Evolutionary conservation across 2,113 vertebrate species (phyloP).

Genomic region (Dasypus novemcinctus): DNA sequence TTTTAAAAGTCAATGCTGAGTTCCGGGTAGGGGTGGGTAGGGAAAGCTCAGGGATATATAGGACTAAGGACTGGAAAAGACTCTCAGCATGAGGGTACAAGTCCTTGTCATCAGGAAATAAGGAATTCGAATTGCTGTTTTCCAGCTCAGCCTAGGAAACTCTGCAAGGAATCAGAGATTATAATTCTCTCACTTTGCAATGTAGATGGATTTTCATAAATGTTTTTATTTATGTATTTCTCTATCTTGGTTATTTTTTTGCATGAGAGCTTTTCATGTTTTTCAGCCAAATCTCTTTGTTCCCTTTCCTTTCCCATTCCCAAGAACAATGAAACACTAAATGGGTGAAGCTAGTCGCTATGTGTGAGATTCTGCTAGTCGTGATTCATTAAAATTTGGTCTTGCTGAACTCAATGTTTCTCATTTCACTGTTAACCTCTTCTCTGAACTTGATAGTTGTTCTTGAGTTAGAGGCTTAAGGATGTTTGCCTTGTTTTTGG

Average conservation of each 20-base stretch:
- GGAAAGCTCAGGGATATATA: neutral
- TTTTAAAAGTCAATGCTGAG: neutral
- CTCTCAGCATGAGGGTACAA: neutral
- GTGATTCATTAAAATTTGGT: neutral
- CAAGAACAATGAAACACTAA: neutral
- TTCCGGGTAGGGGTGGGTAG: neutral
- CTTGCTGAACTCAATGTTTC: neutral
- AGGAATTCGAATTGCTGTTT: neutral
- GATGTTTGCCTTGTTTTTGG: neutral
- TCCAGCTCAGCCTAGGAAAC: neutral
- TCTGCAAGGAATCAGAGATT: neutral
- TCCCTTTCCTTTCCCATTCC: accelerated
- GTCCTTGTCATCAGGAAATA: neutral
- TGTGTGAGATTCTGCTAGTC: neutral
- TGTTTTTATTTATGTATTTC: neutral
- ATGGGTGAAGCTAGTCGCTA: neutral
- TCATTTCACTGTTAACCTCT: neutral
- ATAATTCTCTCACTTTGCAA: neutral
- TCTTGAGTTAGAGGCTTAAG: neutral
- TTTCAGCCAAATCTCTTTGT: neutral
- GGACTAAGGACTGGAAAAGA: neutral
- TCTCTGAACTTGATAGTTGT: neutral
- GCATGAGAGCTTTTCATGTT: neutral
- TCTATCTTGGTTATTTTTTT: neutral
- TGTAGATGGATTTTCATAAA: neutral